phyloP scores from a whole-genome alignment of 2,888 invertebrate species.

The Orthosia cruda region DNA sequence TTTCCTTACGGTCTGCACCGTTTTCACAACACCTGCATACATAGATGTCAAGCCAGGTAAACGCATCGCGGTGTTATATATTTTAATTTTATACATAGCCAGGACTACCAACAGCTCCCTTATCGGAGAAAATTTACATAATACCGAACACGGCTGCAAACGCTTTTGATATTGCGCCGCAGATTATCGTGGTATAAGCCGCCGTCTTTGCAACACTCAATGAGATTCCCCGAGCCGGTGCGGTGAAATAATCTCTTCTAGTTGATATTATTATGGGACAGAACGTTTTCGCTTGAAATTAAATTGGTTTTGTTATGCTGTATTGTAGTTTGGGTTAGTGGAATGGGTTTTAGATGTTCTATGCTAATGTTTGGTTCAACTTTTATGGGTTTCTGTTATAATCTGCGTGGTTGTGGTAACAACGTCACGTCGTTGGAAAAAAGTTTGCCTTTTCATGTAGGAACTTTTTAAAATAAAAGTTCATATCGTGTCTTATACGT shows the following conservation, averaged over 20 bases:
- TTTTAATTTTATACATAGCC: slow-evolving; percentile 80
- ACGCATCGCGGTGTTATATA: slow-evolving; percentile 75
- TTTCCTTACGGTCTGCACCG: slow-evolving; percentile 45
- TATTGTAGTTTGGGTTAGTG: slow-evolving; percentile 27
- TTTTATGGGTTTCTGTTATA: not conserved
- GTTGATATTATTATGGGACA: slow-evolving; percentile 66
- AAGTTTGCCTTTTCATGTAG: not conserved
- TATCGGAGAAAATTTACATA: slow-evolving; percentile 86
- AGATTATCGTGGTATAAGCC: slow-evolving; percentile 84
- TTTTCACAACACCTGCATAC: slow-evolving; percentile 38
- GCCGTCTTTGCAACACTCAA: slow-evolving; percentile 78
- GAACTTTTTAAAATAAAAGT: not conserved
- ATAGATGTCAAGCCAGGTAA: slow-evolving; percentile 64
- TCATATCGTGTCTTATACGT: no score
- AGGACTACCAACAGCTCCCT: slow-evolving; percentile 74
- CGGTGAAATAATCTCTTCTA: slow-evolving; percentile 67
- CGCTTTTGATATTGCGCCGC: slow-evolving; percentile 83
- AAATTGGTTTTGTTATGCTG: slow-evolving; percentile 51
- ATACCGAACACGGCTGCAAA: slow-evolving; percentile 80
- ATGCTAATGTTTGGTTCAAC: slow-evolving; percentile 5
- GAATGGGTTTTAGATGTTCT: slow-evolving; percentile 22
- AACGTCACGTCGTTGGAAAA: not conserved
- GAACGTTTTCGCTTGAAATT: slow-evolving; percentile 60
- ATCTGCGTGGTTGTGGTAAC: not conserved
- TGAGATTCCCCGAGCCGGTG: slow-evolving; percentile 73